Conservation (phyloP, 2,113 vertebrate species). For the Passer domesticus region DNA sequence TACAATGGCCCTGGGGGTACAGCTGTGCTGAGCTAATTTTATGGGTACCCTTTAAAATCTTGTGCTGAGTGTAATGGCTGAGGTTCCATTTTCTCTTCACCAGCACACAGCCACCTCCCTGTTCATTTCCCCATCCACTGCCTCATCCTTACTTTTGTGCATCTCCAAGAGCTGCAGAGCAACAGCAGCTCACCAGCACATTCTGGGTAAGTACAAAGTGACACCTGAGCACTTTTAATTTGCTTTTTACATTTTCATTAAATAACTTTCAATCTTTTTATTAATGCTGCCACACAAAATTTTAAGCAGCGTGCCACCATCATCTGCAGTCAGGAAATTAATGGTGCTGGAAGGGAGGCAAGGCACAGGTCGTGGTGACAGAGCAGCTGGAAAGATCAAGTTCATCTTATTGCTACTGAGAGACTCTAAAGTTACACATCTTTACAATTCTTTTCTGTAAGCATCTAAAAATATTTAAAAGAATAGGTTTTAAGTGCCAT, state of each 20-base stretch:
- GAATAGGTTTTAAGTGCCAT: neutral
- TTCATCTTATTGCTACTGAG: neutral
- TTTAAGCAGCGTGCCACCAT: neutral
- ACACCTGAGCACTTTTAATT: neutral
- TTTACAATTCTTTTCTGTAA: neutral
- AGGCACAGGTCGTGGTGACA: fast-evolving
- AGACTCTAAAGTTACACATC: neutral
- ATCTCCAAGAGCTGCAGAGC: neutral
- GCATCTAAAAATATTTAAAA: neutral
- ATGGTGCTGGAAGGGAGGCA: neutral
- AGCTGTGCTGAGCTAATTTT: neutral
- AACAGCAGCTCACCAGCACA: neutral
- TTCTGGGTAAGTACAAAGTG: neutral
- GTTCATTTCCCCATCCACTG: neutral
- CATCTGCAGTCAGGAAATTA: neutral
- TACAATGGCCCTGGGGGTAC: neutral
- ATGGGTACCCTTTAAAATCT: neutral
- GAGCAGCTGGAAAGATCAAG: neutral
- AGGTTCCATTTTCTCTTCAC: neutral
- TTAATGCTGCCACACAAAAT: neutral
- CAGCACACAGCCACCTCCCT: neutral
- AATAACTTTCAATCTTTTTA: neutral
- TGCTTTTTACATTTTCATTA: neutral
- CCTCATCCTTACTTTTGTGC: neutral
- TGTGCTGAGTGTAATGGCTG: neutral